Evolutionary conservation across 1,140 invertebrate genomes (phyloP), one percentile per base, ranked within the genome.

Genomic region (Bombus breviceps): DNA sequence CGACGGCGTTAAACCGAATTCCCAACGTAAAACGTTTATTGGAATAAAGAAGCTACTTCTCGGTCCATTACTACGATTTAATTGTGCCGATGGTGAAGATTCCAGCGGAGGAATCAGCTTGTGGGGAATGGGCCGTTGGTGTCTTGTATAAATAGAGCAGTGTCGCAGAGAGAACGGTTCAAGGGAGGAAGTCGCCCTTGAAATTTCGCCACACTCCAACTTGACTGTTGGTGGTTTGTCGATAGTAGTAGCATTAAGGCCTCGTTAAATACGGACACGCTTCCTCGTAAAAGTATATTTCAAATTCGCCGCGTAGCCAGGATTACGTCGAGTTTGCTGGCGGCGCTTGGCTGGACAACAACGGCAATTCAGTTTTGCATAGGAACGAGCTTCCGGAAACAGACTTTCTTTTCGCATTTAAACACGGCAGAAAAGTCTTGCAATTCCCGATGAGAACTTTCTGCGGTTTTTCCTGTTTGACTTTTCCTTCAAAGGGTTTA

Each of bases 281-380:
- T 34, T 3, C 6, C 18, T 73, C 83, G 77, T 72, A 80, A 85
- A 80, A 80, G 83, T 85, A 72, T 72, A 80, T 72, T 85, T 85
- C 77, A 71, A 79, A 72, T 85, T 85, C 77, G 53, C 53, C 34
- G 25, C 34, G 32, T 18, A 41, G 75, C 25, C 32, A 12, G 25
- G 53, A 72, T 85, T 85, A 85, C 72, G 47, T 41, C 57, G 59
- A n/a, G 76, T 72, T 85, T 80, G 76, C 83, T 39, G 28, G 28
- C 32, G 53, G 41, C 34, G 22, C 37, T 39, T 28, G n/a, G 37
- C 76, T 47, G 82, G 77, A 80, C 83, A 85, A 78, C 81, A 76
- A 68, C 32, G 83, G 66, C 83, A 28, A 66, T 68, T 59, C 18
- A n/a, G 66, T 80, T 85, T 85, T 80, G 77, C 83, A 85, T 85